These are phyloP conservation scores for honey bee (Apis mellifera) DNA, from an alignment of 1,140 invertebrate genomes.

Conservation along the genomic window Amel_HAv3.1 CM009941.2:6412501-6413000, in stretches of 20 bases:
- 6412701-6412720: neutral
- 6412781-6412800: neutral
- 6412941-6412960: neutral
- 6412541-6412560: constrained; percentile 60
- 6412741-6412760: neutral
- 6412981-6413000: neutral
- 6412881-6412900: neutral
- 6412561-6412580: constrained; percentile 35
- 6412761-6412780: neutral
- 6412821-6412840: neutral
- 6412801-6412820: neutral
- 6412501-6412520: constrained; percentile 62
- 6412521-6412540: constrained; percentile 60
- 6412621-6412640: neutral
- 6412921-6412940: neutral
- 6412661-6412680: neutral
- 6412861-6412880: constrained; percentile 30
- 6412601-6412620: neutral
- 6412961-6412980: neutral
- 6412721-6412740: neutral
- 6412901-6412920: neutral
- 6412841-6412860: neutral
- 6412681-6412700: neutral
- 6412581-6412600: constrained; percentile 1
- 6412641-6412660: neutral